Percentiles rank a stretch among this genome's conserved stretches.
These are phyloP conservation scores for Brenthis hecate DNA, from an alignment of 2,888 invertebrate species.

Conservation along the genomic window DNA sequence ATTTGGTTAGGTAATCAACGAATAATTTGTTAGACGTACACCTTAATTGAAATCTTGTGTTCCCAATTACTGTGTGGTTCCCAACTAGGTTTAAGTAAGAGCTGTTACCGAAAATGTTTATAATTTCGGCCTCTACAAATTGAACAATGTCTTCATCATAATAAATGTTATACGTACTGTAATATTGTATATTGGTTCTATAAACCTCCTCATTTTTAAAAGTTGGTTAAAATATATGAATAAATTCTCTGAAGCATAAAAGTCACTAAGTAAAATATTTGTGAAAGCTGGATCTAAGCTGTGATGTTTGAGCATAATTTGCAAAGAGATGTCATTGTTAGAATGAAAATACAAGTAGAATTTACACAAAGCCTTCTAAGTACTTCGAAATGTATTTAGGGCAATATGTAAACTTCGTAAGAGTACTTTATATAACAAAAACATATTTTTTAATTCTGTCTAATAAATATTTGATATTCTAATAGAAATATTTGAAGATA, in stretches of 20 bases:
- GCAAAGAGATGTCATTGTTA: slow-evolving; percentile 8
- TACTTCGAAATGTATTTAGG: slow-evolving; percentile 1
- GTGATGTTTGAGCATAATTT: slow-evolving; percentile 16
- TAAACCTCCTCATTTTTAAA: too few relatives aligned
- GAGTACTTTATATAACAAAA: too few relatives aligned
- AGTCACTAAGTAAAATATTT: slow-evolving; percentile 4
- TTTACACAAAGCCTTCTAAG: slow-evolving; percentile 18
- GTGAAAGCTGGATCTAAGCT: slow-evolving; percentile 3
- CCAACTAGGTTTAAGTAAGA: not conserved
- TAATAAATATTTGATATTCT: too few relatives aligned
- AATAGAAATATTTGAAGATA: too few relatives aligned
- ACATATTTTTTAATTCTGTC: too few relatives aligned
- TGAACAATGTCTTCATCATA: not conserved
- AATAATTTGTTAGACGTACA: slow-evolving; percentile 8
- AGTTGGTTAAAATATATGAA: slow-evolving; percentile 7
- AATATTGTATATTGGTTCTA: not conserved
- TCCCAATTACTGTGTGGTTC: slow-evolving; percentile 4
- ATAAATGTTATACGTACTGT: not conserved
- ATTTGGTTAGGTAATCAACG: not conserved
- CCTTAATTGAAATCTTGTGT: slow-evolving; percentile 19
- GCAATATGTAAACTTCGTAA: not conserved
- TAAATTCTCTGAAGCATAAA: slow-evolving; percentile 10
- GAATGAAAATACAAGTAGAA: slow-evolving; percentile 7
- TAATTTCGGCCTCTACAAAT: not conserved
- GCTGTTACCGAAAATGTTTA: slow-evolving; percentile 1